Evolutionary conservation across 2,113 vertebrate species (phyloP).

Genomic region (Rhagologus leucostigma): DNA sequence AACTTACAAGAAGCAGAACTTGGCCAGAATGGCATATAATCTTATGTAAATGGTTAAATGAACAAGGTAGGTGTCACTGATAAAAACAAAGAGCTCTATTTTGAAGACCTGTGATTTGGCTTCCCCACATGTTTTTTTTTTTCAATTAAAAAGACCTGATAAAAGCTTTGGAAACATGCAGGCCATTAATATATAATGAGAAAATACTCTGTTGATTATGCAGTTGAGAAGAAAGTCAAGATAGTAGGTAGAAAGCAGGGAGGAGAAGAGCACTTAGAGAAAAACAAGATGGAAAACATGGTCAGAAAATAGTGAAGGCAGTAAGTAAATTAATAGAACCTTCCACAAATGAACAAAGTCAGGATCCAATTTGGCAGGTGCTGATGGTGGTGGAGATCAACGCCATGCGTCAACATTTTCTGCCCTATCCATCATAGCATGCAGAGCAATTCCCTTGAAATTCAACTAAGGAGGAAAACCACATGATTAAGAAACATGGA

Average conservation of each 20-base stretch:
- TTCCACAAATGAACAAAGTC: background rate
- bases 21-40: background rate
- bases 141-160: background rate
- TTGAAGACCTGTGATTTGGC: background rate
- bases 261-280: background rate
- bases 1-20: background rate
- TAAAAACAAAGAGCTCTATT: background rate
- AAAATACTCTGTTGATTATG: background rate
- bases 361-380: background rate
- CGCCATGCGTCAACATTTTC: background rate
- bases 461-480: background rate
- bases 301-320: background rate
- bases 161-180: slow-evolving; percentile 12
- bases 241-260: background rate
- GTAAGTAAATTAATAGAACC: background rate
- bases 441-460: background rate
- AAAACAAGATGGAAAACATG: background rate
- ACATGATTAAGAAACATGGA: background rate
- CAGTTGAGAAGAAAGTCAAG: background rate
- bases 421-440: background rate
- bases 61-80: background rate
- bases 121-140: background rate
- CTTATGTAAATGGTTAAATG: background rate
- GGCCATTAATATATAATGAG: slow-evolving; percentile 33
- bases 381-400: background rate